These are phyloP conservation scores for Drosophila anomelani DNA, from an alignment of 2,888 invertebrate species.

Conservation along the genomic window DNA sequence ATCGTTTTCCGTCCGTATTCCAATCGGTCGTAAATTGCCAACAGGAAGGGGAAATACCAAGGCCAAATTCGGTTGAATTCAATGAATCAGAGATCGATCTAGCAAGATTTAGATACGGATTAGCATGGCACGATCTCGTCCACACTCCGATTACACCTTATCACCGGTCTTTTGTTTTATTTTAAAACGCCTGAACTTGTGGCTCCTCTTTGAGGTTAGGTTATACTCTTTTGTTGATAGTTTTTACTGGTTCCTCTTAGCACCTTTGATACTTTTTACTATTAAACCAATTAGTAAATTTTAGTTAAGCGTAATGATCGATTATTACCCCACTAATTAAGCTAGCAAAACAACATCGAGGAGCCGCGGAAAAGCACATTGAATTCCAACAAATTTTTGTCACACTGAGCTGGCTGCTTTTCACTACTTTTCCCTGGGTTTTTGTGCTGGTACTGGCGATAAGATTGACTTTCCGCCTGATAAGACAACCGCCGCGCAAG, in stretches of 20 bases:
- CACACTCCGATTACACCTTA: not conserved
- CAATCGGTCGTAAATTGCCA: slow-evolving; percentile 37
- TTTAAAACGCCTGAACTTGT: not conserved
- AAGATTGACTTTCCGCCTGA: slow-evolving; percentile 41
- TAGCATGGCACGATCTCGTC: not conserved
- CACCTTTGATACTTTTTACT: not conserved
- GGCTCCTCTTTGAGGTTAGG: slow-evolving; percentile 27
- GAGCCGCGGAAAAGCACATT: slow-evolving; percentile 52
- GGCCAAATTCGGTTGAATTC: slow-evolving; percentile 1
- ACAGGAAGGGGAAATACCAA: slow-evolving; percentile 31
- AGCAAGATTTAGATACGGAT: not conserved
- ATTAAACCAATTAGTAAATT: not conserved
- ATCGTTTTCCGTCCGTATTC: slow-evolving; percentile 27
- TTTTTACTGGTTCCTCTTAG: not conserved
- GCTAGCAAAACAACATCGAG: slow-evolving; percentile 18
- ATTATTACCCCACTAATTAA: slow-evolving; percentile 16
- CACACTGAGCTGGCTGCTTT: slow-evolving; percentile 34
- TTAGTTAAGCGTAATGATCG: not conserved
- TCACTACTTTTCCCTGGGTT: slow-evolving; percentile 27
- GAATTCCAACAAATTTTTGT: slow-evolving; percentile 44
- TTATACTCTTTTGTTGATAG: not conserved
- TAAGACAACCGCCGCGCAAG: slow-evolving; percentile 33
- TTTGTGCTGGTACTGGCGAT: slow-evolving; percentile 24
- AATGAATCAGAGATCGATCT: slow-evolving; percentile 26
- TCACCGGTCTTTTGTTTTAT: slow-evolving; percentile 6